Evolutionary conservation across 2,113 vertebrate species (phyloP), one percentile per base, ranked within the genome.

Genomic region (Numenius arquata): DNA sequence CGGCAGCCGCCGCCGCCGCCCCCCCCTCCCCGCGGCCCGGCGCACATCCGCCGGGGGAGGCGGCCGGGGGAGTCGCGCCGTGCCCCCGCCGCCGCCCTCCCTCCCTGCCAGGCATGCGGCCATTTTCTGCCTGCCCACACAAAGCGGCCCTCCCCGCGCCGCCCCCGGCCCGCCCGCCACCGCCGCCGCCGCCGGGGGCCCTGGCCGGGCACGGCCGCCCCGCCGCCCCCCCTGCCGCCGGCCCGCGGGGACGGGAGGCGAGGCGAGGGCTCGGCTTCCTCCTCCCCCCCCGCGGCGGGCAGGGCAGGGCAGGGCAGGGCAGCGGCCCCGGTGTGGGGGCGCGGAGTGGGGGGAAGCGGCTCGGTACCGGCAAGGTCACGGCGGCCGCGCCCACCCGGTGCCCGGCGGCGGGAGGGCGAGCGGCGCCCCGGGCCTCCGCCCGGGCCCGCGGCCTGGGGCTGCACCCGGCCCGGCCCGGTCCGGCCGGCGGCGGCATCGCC

Each of bases 61-160:
- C 18, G 27, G 48, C 21, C 55, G 38, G 74, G 59, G 70, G n/a
- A 78, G 74, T 67, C 73, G 67, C 38, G 77, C 84, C 77, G 70
- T 79, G 86, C 80, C 74, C 72, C 86, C 85, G 66, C 83, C 83
- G 48, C 72, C 67, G 53, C 79, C 52, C 66, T 59, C 84, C 50
- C 90, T 82, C 72, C 48, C 58, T 83, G 85, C 79, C 90, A 88
- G 90, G 85, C 90, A 92, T 71, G 90, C 90, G 90, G 85, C 82
- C 91, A 75, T 77, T 67, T 93, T 94, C 72, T 87, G 78, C 74
- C 88, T 88, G 80, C 91, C 91, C 63, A 88, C 78, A 93, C 74
- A 86, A 90, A 88, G 84, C 83, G 73, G 83, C 89, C 94, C 77
- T 75, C 89, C 80, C 59, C 59, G 73, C 45, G 30, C 62, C 80